Evolutionary conservation across 2,888 invertebrate genomes (phyloP).

Genomic region (Sarcophaga carnaria): DNA sequence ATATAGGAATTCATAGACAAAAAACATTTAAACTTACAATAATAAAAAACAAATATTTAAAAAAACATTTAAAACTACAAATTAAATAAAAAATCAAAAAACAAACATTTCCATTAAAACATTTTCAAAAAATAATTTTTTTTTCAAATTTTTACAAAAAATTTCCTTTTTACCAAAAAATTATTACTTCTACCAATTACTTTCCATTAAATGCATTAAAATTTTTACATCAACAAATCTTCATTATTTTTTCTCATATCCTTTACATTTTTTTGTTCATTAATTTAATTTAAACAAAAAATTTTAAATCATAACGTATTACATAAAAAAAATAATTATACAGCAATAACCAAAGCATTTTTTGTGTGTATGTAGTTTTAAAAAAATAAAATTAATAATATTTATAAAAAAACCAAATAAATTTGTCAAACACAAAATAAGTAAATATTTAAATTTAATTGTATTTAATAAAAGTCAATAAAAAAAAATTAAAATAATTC

Average conservation of each 20-base stretch:
- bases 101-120: neutral
- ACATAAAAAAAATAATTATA: constrained; percentile 74
- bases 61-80: constrained; percentile 62
- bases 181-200: no score
- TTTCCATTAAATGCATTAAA: no score
- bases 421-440: no score
- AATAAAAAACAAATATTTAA: constrained; percentile 59
- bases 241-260: constrained; percentile 18
- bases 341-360: constrained; percentile 82
- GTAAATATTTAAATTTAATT: constrained; percentile 42
- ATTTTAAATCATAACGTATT: constrained; percentile 29
- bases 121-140: neutral
- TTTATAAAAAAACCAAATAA: neutral
- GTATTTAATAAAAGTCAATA: constrained; percentile 44
- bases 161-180: no score
- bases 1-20: constrained; percentile 4
- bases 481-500: constrained; percentile 6
- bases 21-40: constrained; percentile 23
- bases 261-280: constrained; percentile 30
- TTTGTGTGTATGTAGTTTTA: constrained; percentile 69
- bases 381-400: constrained; percentile 6
- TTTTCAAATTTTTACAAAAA: constrained; percentile 8
- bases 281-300: constrained; percentile 43
- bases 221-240: neutral
- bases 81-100: constrained; percentile 43